A percentile compares a stretch with the other conserved stretches of the same genome.
Evolutionary conservation across 1,140 invertebrate species (phyloP).

Genomic region (Agrilus planipennis): DNA sequence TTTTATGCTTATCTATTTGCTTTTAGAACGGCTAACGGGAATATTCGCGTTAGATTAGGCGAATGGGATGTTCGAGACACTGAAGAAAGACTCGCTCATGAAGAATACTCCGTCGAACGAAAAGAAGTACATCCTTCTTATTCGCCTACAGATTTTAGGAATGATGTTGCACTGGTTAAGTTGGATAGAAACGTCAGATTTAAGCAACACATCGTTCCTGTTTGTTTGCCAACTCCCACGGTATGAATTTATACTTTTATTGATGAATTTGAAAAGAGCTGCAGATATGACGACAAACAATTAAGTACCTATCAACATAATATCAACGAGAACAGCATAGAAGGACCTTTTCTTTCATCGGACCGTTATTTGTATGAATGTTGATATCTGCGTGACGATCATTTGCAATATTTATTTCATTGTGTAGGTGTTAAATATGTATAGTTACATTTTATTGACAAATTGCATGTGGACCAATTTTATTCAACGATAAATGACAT

Average conservation of each 20-base stretch:
- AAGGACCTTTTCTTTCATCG: too few species aligned
- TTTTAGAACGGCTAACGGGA: slow-evolving; percentile 63
- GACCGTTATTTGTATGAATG: too few species aligned
- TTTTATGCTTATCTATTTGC: too few species aligned
- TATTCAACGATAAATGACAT: too few species aligned
- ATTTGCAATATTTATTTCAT: too few species aligned
- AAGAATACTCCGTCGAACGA: slow-evolving; percentile 77
- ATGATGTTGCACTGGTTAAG: slow-evolving; percentile 78
- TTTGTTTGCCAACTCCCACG: slow-evolving; percentile 45
- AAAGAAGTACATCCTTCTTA: slow-evolving; percentile 85
- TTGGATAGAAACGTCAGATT: slow-evolving; percentile 66
- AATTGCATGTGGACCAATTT: too few species aligned
- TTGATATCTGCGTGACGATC: too few species aligned
- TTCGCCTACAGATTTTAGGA: slow-evolving; percentile 76
- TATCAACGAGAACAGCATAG: too few species aligned
- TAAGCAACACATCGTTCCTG: slow-evolving; percentile 82
- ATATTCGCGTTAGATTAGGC: slow-evolving; percentile 74
- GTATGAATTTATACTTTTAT: slow-evolving; percentile 14
- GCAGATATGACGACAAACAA: too few species aligned
- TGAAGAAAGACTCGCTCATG: slow-evolving; percentile 69
- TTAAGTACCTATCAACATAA: too few species aligned
- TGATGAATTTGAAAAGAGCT: background rate
- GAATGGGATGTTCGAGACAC: slow-evolving; percentile 84
- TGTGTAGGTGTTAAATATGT: too few species aligned
- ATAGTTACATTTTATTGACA: too few species aligned